These are phyloP conservation scores for Euzetes globulus DNA, from an alignment of 2,888 invertebrate species.

Conservation along the genomic window DNA sequence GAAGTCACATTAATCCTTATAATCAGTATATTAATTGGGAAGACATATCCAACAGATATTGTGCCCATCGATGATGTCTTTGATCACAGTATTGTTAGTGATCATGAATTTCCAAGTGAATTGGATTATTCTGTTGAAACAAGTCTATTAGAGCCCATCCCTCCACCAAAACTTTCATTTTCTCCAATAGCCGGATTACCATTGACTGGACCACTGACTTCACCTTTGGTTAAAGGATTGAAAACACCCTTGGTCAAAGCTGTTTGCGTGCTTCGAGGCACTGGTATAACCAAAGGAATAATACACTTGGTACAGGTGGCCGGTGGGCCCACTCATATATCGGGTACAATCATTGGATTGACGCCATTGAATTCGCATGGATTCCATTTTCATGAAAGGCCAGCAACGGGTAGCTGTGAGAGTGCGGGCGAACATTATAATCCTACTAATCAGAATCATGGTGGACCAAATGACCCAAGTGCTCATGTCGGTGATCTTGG, in stretches of 20 bases:
- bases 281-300: slow-evolving; percentile 7
- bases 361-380: slow-evolving; percentile 20
- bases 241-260: neutral
- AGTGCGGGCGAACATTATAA: slow-evolving; percentile 35
- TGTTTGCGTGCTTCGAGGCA: slow-evolving; percentile 6
- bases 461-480: neutral
- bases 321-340: slow-evolving; percentile 16
- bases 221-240: neutral
- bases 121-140: neutral
- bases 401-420: slow-evolving; percentile 29
- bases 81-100: neutral
- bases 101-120: neutral
- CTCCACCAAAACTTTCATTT: neutral
- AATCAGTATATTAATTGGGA: neutral
- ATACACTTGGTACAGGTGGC: slow-evolving; percentile 26
- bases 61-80: neutral
- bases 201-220: neutral
- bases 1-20: neutral
- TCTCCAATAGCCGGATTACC: neutral
- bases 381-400: slow-evolving; percentile 34
- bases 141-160: neutral
- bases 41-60: neutral
- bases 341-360: slow-evolving; percentile 28
- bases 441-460: slow-evolving; percentile 31
- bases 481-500: slow-evolving; percentile 35